Base-by-base conservation (phyloP, 2,888 invertebrate genomes). In the Spatulosminthurus flaviceps region DNA sequence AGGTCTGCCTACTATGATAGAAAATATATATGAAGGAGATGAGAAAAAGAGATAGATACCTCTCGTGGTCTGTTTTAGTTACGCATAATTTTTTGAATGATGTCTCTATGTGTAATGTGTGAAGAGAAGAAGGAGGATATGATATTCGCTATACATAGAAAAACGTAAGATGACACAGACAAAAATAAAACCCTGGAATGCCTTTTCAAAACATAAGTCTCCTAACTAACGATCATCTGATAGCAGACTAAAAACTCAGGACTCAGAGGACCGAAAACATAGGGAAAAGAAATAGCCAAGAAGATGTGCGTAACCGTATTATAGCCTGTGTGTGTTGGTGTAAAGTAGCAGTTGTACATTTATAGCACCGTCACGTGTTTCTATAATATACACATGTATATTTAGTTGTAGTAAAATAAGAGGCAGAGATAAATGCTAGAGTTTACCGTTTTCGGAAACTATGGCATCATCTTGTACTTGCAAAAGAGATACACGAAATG, bases 151-250 rank as follows among this genome's bases (percentile, higher is more conserved):
- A 41, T 41, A 51, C 51, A 51, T 51, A 19, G 51, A 9, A 71
- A 22, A 22, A 72, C 51, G 72, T n/a, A n/a, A n/a, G n/a, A n/a
- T n/a, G n/a, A n/a, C n/a, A 72, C 72, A 72, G 51, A 72, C 41
- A 66, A 41, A 66, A 67, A 66, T 76, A 67, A 76, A 76, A 67
- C 19, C 64, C 29, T 34, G 41, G 67, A 76, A 67, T 76, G 64
- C 21, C 16, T 74, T n/a, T 51, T n/a, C 51, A 51, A 51, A 34
- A 78, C 66, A 41, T 28, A 73, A 72, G 72, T 78, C 41, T 41
- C n/a, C 51, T n/a, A 51, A 51, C 51, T 51, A 51, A 51, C 51
- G 51, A 51, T n/a, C n/a, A n/a, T 51, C 51, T 19, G 51, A 51
- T 51, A 51, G 51, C 7, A 51, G 51, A 51, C 41, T 13, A 41